Conservation (phyloP, 2,113 vertebrate species). For the Prietella phreatophila region DNA sequence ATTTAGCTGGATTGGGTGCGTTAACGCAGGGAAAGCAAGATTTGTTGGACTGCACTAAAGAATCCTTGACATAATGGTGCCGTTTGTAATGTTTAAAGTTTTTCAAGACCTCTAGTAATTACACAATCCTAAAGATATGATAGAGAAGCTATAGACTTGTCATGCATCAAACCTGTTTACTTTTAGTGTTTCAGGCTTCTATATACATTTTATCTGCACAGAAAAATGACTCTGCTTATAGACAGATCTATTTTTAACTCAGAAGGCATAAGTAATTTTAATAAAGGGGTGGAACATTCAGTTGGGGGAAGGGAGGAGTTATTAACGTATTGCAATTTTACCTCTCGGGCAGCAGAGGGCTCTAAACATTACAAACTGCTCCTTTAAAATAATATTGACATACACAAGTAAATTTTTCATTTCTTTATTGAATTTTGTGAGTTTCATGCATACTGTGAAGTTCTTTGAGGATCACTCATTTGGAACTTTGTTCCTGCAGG, state of each 20-base stretch:
- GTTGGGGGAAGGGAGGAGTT: neutral
- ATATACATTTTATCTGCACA: neutral
- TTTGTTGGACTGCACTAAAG: neutral
- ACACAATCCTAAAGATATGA: neutral
- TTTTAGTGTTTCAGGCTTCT: neutral
- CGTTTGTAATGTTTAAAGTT: neutral
- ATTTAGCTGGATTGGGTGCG: neutral
- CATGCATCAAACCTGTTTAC: neutral
- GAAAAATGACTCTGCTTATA: neutral
- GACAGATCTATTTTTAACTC: neutral
- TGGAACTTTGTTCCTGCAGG: conserved; percentile 54
- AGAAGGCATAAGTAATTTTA: neutral
- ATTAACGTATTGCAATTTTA: neutral
- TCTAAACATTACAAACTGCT: neutral
- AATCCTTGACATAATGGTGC: neutral
- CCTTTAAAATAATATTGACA: neutral
- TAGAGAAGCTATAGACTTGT: neutral
- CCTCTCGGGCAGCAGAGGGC: neutral
- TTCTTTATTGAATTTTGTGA: neutral
- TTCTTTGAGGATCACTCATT: neutral
- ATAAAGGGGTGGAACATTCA: neutral
- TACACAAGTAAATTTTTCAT: neutral
- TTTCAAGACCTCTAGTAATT: neutral
- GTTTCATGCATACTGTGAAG: neutral
- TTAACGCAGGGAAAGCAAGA: neutral